Evolutionary conservation across 2,888 invertebrate species (phyloP).

Genomic region (Acrobasis suavella): DNA sequence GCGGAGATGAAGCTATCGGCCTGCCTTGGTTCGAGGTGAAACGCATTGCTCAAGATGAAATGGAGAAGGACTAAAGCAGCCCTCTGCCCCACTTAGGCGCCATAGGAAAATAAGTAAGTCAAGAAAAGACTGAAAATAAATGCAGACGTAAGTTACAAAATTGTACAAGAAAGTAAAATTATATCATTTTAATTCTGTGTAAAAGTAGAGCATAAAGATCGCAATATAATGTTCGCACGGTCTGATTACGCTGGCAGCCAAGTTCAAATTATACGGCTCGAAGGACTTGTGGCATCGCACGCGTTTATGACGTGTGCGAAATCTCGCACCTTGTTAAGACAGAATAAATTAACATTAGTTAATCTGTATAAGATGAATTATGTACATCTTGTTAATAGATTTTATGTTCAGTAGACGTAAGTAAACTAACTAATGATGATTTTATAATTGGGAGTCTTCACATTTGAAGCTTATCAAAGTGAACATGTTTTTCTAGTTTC

Average conservation of each 20-base stretch:
- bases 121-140: too few species aligned
- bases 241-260: slow-evolving; percentile 6
- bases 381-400: neutral
- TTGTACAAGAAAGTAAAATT: slow-evolving; percentile 5
- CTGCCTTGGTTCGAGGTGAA: too few species aligned
- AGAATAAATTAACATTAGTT: slow-evolving; percentile 6
- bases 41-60: too few species aligned
- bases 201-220: slow-evolving; percentile 5
- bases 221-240: neutral
- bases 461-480: too few species aligned
- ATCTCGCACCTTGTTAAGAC: slow-evolving; percentile 5
- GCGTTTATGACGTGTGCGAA: neutral
- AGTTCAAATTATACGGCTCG: slow-evolving; percentile 17
- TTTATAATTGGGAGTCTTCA: too few species aligned
- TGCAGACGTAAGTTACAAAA: neutral
- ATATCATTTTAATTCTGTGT: neutral
- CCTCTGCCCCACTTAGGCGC: too few species aligned
- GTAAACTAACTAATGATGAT: neutral
- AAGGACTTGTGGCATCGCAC: slow-evolving; percentile 1
- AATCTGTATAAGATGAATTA: neutral
- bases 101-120: too few species aligned
- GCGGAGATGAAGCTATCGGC: too few species aligned
- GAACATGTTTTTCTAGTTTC: too few species aligned
- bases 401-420: neutral
- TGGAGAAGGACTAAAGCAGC: too few species aligned